phyloP scores from a whole-genome alignment of 2,113 vertebrate species.

The Cyanoramphus novaezelandiae region DNA sequence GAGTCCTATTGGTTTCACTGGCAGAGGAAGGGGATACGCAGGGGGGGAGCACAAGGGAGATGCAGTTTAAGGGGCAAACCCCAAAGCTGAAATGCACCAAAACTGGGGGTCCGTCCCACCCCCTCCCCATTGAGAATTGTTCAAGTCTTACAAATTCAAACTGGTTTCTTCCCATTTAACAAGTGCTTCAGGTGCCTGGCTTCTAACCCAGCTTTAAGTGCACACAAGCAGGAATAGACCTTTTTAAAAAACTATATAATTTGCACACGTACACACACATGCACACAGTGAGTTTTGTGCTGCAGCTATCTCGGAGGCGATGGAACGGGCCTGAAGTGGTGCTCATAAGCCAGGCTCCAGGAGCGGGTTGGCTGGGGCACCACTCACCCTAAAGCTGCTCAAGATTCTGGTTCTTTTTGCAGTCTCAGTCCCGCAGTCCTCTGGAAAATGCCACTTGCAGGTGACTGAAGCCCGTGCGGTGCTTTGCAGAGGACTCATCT shows the following conservation, averaged over 20 bases:
- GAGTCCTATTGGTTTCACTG: neutral
- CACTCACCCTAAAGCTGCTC: neutral
- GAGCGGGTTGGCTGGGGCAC: neutral
- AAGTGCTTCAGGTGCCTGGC: conserved; percentile 15
- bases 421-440: fast-evolving
- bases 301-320: neutral
- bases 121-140: neutral
- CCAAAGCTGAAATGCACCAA: neutral
- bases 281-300: neutral
- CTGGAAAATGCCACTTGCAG: fast-evolving
- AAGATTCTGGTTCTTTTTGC: neutral
- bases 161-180: neutral
- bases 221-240: conserved; percentile 34
- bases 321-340: neutral
- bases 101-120: too few species aligned
- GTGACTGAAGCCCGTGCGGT: fast-evolving
- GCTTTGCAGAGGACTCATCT: neutral
- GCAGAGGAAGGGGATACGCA: neutral
- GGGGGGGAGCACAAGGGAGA: neutral
- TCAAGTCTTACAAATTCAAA: neutral
- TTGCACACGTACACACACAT: conserved; percentile 34
- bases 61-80: neutral
- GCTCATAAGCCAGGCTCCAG: neutral
- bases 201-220: conserved; percentile 14
- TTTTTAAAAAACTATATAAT: neutral